Evolutionary conservation across 2,888 invertebrate genomes (phyloP), one percentile per base, ranked within the genome.

Genomic region (Cancer borealis): DNA sequence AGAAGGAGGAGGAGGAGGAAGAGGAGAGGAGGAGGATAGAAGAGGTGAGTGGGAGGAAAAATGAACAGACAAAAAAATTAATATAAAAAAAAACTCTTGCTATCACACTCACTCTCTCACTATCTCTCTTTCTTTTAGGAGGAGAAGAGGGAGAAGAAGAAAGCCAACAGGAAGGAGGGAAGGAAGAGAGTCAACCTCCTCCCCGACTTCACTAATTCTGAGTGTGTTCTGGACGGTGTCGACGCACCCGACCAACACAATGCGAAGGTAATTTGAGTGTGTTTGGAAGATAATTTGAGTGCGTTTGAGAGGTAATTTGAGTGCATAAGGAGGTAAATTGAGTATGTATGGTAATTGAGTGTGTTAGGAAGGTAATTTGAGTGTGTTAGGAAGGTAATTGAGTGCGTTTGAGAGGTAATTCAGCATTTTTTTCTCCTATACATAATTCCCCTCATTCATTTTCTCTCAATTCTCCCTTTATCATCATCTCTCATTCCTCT

Each of bases 191-290:
- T 93, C 3, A 92, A 93, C 30, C 14, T 79, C 0, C 95, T 95
- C 17, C 96, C 96, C 17, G 95, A 95, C 6, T 95, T 96, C 93
- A 93, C 92, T 10, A 93, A 92, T 88, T 95, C 95, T n/a, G 95
- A 95, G 39, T 97, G 97, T 96, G 96, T 97, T 96, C 97, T 97
- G 94, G 97, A 97, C 94, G 96, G 97, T 0, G 97, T 96, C 0
- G 97, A 97, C 94, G 97, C 97, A 93, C 97, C 97, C 4, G 95
- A 96, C 66, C 73, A 30, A 73, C 66, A n/a, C n/a, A n/a, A 39
- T 1, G 39, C n/a, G 39, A 39, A 39, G 39, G 39, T 39, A 39
- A 39, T 39, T 39, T 39, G 39, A 39, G 39, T 39, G 39, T 2
- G 39, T 39, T 39, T 1, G n/a, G n/a, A n/a, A n/a, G 39, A 2